These are phyloP conservation scores for Aethes cnicana DNA, from an alignment of 2,888 invertebrate species.

Conservation along the genomic window DNA sequence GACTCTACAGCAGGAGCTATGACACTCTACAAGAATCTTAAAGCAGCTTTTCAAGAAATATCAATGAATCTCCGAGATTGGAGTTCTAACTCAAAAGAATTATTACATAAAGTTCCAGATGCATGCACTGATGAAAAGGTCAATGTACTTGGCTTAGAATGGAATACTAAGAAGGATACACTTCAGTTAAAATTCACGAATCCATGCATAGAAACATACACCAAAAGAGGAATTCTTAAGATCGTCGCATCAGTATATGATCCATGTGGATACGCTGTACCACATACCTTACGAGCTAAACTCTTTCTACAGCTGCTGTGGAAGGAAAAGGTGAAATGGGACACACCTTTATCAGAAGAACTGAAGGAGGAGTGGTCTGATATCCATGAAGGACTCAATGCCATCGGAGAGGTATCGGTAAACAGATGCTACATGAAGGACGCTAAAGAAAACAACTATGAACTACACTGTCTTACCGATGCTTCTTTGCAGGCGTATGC, in stretches of 20 bases:
- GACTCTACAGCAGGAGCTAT: not conserved
- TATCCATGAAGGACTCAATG: not conserved
- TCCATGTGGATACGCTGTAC: not conserved
- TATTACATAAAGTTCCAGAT: not conserved
- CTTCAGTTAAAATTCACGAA: not conserved
- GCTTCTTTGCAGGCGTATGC: no score
- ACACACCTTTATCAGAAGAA: not conserved
- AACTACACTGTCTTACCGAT: no score
- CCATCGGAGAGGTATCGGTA: not conserved
- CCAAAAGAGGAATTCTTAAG: not conserved
- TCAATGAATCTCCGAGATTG: constrained; percentile 1
- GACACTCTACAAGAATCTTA: not conserved
- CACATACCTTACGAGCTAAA: no score
- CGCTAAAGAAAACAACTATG: no score
- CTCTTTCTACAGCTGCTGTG: not conserved
- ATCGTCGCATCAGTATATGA: not conserved
- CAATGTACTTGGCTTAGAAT: not conserved
- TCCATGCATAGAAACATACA: not conserved
- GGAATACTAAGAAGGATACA: not conserved
- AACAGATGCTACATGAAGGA: not conserved
- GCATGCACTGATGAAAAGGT: not conserved
- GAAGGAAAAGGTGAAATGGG: not conserved
- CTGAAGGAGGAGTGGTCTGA: not conserved
- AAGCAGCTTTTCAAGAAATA: not conserved
- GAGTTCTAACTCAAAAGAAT: not conserved